A percentile compares a stretch with the other conserved stretches of the same genome.
These are phyloP conservation scores for Thamnaconus septentrionalis DNA, from an alignment of 2,113 vertebrate species.

Conservation along the genomic window DNA sequence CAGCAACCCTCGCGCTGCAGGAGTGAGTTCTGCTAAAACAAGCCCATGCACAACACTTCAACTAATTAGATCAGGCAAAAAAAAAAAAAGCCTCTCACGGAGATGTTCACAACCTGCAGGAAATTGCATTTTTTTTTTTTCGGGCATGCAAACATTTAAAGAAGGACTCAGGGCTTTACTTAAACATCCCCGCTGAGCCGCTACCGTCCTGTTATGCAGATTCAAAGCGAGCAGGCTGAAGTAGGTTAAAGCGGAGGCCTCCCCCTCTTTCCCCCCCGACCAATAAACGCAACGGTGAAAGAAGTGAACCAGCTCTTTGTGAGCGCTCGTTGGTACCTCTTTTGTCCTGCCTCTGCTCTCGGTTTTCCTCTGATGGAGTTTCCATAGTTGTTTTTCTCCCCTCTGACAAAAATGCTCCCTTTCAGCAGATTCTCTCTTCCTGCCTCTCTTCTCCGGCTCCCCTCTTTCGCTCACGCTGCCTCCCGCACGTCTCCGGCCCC, in stretches of 20 bases:
- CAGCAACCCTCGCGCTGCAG: constrained; percentile 20
- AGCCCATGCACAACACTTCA: not conserved
- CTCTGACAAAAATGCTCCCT: constrained; percentile 88
- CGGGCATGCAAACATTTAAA: constrained; percentile 5
- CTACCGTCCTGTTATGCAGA: constrained; percentile 35
- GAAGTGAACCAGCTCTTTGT: constrained; percentile 82
- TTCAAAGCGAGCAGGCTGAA: constrained; percentile 46
- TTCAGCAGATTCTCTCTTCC: constrained; percentile 79
- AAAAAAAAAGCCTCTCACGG: not conserved
- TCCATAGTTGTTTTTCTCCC: constrained; percentile 93
- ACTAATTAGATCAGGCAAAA: constrained; percentile 18
- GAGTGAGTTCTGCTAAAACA: constrained; percentile 14
- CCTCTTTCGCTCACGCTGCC: constrained; percentile 11
- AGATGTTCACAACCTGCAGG: not conserved
- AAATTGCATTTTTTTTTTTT: not conserved
- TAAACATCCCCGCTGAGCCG: constrained; percentile 5
- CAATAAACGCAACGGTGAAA: constrained; percentile 76
- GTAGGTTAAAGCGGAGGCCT: constrained; percentile 59
- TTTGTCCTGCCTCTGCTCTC: constrained; percentile 90
- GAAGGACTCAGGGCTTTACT: not conserved
- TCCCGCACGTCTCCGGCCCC: constrained; percentile 19
- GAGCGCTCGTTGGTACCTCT: constrained; percentile 83
- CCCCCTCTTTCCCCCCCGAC: not conserved
- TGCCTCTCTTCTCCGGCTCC: constrained; percentile 23
- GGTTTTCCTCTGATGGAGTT: constrained; percentile 89